Conservation (phyloP, 2,113 vertebrate genomes). For the Ptyas mucosa region DNA sequence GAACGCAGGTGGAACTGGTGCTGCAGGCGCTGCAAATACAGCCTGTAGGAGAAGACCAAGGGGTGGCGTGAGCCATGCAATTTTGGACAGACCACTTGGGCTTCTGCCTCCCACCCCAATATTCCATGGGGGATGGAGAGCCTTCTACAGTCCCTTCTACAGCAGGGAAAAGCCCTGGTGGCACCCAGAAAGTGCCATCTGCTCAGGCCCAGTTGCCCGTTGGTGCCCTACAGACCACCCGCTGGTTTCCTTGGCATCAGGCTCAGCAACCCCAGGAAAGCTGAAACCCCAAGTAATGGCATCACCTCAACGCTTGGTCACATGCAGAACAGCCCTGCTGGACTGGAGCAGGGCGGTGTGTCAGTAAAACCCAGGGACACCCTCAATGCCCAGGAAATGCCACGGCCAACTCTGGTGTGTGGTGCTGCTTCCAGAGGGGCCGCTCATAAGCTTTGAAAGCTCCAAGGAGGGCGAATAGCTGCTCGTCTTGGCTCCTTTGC, state of each 20-base stretch:
- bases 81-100: not conserved
- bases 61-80: not conserved
- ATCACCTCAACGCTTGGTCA: fast-evolving
- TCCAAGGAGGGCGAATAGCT: not conserved
- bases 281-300: slow-evolving; percentile 68
- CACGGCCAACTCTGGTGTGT: not conserved
- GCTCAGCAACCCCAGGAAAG: slow-evolving; percentile 83
- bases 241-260: slow-evolving; percentile 79
- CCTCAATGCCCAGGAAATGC: not conserved
- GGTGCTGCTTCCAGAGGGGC: not conserved
- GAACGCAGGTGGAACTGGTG: slow-evolving; percentile 81
- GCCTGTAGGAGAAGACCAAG: slow-evolving; percentile 63
- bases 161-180: not conserved
- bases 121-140: not conserved
- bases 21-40: slow-evolving; percentile 82
- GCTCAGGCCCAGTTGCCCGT: slow-evolving; percentile 73
- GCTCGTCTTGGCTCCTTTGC: not conserved
- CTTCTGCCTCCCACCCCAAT: not conserved
- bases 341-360: not conserved
- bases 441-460: not conserved
- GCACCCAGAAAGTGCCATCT: not conserved
- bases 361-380: not conserved
- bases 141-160: not conserved
- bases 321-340: not conserved
- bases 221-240: slow-evolving; percentile 69